phyloP scores from a whole-genome alignment of 2,797 vertebrate genomes.

The Oophaga sylvatica region DNA sequence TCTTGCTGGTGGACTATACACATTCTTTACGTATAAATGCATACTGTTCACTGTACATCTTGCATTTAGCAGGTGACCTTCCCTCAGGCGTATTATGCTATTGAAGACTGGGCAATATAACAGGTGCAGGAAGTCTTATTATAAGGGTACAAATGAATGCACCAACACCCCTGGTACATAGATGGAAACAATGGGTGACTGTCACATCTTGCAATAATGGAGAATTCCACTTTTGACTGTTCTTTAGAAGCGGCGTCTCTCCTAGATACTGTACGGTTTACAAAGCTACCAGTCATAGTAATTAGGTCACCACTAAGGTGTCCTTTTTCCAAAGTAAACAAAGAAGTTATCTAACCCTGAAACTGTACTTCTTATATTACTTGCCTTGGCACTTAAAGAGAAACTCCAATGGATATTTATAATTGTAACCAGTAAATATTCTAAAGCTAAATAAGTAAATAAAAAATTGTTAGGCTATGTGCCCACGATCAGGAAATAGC shows the following conservation, averaged over 20 bases:
- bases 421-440: neutral
- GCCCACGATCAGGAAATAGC: no score
- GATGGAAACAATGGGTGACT: neutral
- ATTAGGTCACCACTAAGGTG: slow-evolving; percentile 27
- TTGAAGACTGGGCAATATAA: neutral
- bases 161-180: neutral
- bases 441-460: neutral
- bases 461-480: no score
- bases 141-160: neutral
- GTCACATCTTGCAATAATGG: neutral
- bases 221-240: neutral
- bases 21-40: neutral
- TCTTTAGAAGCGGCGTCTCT: neutral
- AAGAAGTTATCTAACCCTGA: slow-evolving; percentile 20
- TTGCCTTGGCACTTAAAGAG: neutral
- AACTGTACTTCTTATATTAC: slow-evolving; percentile 2
- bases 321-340: slow-evolving; percentile 17
- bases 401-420: neutral
- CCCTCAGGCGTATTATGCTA: neutral
- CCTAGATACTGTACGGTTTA: neutral
- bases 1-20: neutral
- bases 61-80: neutral
- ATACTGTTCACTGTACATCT: neutral
- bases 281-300: neutral
- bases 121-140: neutral